Conservation (phyloP, 2,113 vertebrate species). For the Trinectes maculatus region DNA sequence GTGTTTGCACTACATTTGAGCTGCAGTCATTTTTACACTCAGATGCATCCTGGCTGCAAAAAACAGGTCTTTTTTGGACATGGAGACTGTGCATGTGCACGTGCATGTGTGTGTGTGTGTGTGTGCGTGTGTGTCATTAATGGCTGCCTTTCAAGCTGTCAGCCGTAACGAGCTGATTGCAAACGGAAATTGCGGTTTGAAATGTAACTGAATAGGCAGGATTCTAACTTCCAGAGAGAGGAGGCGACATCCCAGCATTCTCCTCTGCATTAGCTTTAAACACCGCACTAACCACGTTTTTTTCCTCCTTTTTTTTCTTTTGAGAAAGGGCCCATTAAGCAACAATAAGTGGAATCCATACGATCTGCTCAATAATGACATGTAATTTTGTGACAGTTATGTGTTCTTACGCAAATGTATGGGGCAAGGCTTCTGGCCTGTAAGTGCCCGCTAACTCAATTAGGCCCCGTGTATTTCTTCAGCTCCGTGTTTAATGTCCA, state of each 20-base stretch:
- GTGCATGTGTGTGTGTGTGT: slow-evolving; percentile 6
- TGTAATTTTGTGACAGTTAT: slow-evolving; percentile 81
- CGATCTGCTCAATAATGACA: slow-evolving; percentile 75
- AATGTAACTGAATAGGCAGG: slow-evolving; percentile 75
- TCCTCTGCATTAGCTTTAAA: slow-evolving; percentile 60
- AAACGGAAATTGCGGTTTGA: slow-evolving; percentile 67
- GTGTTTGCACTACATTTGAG: slow-evolving; percentile 38
- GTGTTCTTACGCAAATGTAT: slow-evolving; percentile 83
- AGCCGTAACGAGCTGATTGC: slow-evolving; percentile 65
- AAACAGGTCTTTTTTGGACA: slow-evolving; percentile 30
- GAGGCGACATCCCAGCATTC: slow-evolving; percentile 30
- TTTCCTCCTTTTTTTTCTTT: slow-evolving; percentile 13
- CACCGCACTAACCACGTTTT: slow-evolving; percentile 47
- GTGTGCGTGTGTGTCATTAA: slow-evolving; percentile 49
- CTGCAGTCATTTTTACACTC: not conserved
- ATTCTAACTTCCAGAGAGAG: slow-evolving; percentile 51
- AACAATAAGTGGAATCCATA: slow-evolving; percentile 76
- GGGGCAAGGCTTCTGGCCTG: slow-evolving; percentile 55
- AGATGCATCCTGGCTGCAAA: slow-evolving; percentile 28
- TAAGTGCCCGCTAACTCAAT: slow-evolving; percentile 85
- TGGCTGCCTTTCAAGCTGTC: slow-evolving; percentile 62
- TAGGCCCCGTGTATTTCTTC: slow-evolving; percentile 73
- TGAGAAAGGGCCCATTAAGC: slow-evolving; percentile 70
- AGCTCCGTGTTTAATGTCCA: slow-evolving; percentile 79
- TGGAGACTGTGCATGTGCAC: slow-evolving; percentile 5